Evolutionary conservation across 2,113 vertebrate genomes (phyloP).

Genomic region (Saguinus midas): DNA sequence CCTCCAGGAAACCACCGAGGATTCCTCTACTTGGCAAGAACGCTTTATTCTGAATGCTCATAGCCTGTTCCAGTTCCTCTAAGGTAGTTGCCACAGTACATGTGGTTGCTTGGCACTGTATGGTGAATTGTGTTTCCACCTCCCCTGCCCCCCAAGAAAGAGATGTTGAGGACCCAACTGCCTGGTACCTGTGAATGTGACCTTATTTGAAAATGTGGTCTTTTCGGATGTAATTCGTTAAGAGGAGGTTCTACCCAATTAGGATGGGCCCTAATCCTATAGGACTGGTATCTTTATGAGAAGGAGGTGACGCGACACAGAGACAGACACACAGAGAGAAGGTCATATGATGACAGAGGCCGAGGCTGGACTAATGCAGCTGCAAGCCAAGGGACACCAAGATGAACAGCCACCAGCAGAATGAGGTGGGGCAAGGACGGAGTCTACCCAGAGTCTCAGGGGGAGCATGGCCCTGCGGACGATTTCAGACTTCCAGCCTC

Average conservation of each 20-base stretch:
- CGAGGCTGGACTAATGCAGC: accelerated
- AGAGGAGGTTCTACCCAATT: not conserved
- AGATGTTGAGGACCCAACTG: not conserved
- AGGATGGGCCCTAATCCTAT: too few relatives aligned
- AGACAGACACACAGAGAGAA: not conserved
- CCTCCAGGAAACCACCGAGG: not conserved
- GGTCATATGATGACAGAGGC: not conserved
- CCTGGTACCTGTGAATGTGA: not conserved
- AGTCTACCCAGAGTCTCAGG: not conserved
- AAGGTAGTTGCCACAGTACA: not conserved
- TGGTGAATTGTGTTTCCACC: not conserved
- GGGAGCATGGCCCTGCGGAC: not conserved
- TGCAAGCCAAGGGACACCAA: not conserved
- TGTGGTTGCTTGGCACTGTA: not conserved
- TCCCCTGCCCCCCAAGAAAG: not conserved
- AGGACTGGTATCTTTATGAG: not conserved
- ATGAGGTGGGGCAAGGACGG: not conserved
- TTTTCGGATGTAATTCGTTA: not conserved
- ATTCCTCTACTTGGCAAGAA: not conserved
- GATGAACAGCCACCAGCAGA: not conserved
- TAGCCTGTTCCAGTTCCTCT: not conserved
- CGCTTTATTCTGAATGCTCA: not conserved
- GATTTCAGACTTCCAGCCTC: not conserved
- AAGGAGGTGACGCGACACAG: not conserved
- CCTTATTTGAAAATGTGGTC: not conserved